Evolutionary conservation across 2,888 invertebrate species (phyloP).

Genomic region (Andrena marginata): DNA sequence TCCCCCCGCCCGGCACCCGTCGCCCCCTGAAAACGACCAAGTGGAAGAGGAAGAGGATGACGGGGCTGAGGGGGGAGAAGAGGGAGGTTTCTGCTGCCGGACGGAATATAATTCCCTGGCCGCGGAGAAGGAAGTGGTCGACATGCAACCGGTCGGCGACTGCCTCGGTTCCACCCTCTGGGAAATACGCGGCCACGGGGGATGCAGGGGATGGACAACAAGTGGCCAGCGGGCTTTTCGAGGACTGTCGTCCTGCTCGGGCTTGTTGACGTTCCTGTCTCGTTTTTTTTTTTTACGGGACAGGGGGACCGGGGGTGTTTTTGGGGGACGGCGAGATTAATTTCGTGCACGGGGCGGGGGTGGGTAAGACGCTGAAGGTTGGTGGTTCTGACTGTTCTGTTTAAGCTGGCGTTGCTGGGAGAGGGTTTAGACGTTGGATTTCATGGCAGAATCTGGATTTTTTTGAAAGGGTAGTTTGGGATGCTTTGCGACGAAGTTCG

Average conservation of each 20-base stretch:
- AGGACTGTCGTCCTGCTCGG: slow-evolving; percentile 45
- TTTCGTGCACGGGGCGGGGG: slow-evolving; percentile 1
- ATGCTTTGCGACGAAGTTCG: too few relatives aligned
- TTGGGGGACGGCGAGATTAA: slow-evolving; percentile 35
- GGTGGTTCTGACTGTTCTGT: too few relatives aligned
- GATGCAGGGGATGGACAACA: slow-evolving; percentile 74
- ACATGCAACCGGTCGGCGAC: slow-evolving; percentile 51
- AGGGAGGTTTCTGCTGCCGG: slow-evolving; percentile 67
- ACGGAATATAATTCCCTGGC: slow-evolving; percentile 73
- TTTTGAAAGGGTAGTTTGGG: too few relatives aligned
- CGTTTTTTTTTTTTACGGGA: too few relatives aligned
- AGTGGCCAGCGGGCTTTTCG: slow-evolving; percentile 74
- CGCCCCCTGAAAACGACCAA: slow-evolving; percentile 63
- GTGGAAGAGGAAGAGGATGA: slow-evolving; percentile 18
- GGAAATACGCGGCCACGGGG: slow-evolving; percentile 54
- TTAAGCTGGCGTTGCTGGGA: too few relatives aligned
- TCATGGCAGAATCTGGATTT: too few relatives aligned
- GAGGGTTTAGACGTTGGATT: too few relatives aligned
- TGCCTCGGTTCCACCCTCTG: slow-evolving; percentile 51
- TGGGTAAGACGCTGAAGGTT: too few relatives aligned
- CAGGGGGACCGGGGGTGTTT: slow-evolving; percentile 12
- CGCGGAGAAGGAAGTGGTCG: slow-evolving; percentile 59
- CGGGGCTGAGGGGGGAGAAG: not conserved
- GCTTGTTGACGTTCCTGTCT: slow-evolving; percentile 47
- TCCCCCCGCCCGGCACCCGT: too few relatives aligned